These are phyloP conservation scores for Drosophila bipectinata DNA, from an alignment of 1,140 invertebrate species.

Conservation along the genomic window DNA sequence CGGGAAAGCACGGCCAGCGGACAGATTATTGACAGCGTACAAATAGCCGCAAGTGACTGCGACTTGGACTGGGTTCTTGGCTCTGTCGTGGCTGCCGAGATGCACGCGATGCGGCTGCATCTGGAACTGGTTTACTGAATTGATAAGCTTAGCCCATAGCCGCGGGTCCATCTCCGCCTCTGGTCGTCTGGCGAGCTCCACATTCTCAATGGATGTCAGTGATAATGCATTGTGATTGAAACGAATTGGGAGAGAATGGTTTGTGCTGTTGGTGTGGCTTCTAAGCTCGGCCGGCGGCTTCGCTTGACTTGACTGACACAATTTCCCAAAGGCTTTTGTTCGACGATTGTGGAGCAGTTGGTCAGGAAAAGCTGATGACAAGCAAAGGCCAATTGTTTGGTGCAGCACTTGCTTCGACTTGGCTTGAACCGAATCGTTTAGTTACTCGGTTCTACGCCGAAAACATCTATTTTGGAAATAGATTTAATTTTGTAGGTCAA, in stretches of 20 bases:
- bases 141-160: conserved; percentile 64
- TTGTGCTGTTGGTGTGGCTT: conserved; percentile 1
- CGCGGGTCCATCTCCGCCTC: conserved; percentile 6
- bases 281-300: conserved; percentile 28
- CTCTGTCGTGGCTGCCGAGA: conserved; percentile 4
- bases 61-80: conserved; percentile 6
- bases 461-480: no score
- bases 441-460: not conserved
- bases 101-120: conserved; percentile 44
- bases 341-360: conserved; percentile 46
- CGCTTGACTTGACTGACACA: conserved; percentile 51
- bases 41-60: conserved; percentile 50
- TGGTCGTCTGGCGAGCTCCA: conserved; percentile 42
- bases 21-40: conserved; percentile 70
- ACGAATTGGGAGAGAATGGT: conserved; percentile 56
- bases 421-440: not conserved
- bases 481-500: no score
- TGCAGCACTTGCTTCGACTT: not conserved
- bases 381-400: conserved; percentile 35
- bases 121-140: conserved; percentile 73
- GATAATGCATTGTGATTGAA: conserved; percentile 70
- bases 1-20: conserved; percentile 49
- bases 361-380: conserved; percentile 42
- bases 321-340: conserved; percentile 75
- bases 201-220: conserved; percentile 71